Percentiles rank a stretch among this genome's conserved stretches.
Evolutionary conservation across 2,797 vertebrate genomes (phyloP).

Genomic region (Sardinella longiceps): DNA sequence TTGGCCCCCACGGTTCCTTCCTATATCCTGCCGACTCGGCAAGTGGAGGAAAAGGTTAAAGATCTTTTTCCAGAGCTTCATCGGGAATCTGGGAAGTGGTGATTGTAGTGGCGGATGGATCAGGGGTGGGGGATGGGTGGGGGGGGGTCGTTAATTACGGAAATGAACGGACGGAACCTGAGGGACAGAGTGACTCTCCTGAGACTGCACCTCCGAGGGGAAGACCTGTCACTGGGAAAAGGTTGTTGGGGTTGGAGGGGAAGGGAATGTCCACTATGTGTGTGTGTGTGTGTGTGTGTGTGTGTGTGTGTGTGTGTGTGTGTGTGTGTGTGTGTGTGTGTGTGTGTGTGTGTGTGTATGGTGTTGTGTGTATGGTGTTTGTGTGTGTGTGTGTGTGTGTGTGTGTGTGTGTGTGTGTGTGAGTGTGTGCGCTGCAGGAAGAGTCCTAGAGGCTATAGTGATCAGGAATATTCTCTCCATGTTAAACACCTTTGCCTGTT

Average conservation of each 20-base stretch:
- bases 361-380: too few species aligned
- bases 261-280: neutral
- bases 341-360: too few species aligned
- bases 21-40: conserved; percentile 16
- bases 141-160: neutral
- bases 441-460: too few species aligned
- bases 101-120: too few species aligned
- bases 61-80: neutral
- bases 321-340: too few species aligned
- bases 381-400: neutral
- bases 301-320: neutral
- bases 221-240: neutral
- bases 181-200: neutral
- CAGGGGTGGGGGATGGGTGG: neutral
- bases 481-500: too few species aligned
- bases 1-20: neutral
- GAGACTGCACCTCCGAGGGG: neutral
- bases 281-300: too few species aligned
- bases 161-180: neutral
- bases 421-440: too few species aligned
- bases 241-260: neutral
- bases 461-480: too few species aligned
- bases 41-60: conserved; percentile 14
- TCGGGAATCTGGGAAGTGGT: too few species aligned
- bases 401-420: too few species aligned